Evolutionary conservation across 2,888 invertebrate species (phyloP), one percentile per base, ranked within the genome.

Genomic region (Nemoura dubitans): DNA sequence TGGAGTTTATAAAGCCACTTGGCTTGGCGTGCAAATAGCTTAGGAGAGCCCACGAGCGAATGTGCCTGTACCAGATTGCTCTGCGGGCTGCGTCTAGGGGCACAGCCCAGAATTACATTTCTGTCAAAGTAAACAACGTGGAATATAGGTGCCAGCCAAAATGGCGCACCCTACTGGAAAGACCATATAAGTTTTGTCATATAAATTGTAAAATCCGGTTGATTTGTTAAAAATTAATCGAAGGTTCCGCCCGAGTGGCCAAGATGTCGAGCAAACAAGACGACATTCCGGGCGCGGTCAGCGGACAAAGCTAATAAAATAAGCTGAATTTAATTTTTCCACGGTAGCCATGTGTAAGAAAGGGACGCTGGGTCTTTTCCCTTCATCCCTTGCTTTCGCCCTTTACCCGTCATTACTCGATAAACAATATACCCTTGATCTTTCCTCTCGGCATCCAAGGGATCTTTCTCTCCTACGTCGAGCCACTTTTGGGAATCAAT

Each of bases 211-310:
- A 29, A 81, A 30, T 81, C 28, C 28, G 28, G 0, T 81, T 21
- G 30, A 81, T 81, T 30, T 81, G 28, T 6, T 30, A 85, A 85
- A 85, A 85, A 86, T 86, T 87, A 87, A 86, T 87, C 81, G 85
- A 80, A 85, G 81, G 43, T 87, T 87, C 86, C 83, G 59, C 21
- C 36, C n/a, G 85, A 76, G 59, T 87, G 81, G 21, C 26, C 76
- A 5, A 26, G 25, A 26, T 78, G 25, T 59, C 59, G 28, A 26
- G 25, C 78, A 78, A 27, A 78, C 26, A 78, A 30, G 28, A 27
- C 21, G 30, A 81, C 81, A 81, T 81, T 81, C 81, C 81, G 21
- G 3, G 59, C 59, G 3, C 14, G 14, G 59, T 14, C 59, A 59
- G 21, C 14, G 1, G 59, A 59, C 6, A 59, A 14, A 59, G 2